A percentile compares a stretch with the other conserved stretches of the same genome.
Conservation (phyloP, 2,888 invertebrate genomes). For the Bedellia somnulentella region DNA sequence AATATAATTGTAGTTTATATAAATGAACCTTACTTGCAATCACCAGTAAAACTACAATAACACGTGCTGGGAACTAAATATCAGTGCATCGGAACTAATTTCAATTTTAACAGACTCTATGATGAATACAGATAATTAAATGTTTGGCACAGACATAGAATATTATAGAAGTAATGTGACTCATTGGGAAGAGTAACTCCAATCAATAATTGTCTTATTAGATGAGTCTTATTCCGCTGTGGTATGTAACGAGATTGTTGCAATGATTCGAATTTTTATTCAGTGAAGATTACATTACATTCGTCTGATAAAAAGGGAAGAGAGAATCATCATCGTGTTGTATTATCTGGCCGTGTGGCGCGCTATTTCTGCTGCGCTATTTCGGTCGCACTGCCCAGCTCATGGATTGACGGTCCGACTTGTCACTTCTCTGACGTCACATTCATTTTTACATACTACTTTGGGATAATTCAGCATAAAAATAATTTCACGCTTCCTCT, state of each 20-base stretch:
- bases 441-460: too few species aligned
- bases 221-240: too few species aligned
- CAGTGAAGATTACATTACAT: too few species aligned
- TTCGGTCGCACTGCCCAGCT: constrained; percentile 50
- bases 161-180: constrained; percentile 22
- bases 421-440: constrained; percentile 41
- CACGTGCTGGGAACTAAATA: too few species aligned
- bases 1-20: too few species aligned
- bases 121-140: constrained; percentile 28
- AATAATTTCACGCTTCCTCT: too few species aligned
- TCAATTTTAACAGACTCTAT: constrained; percentile 20
- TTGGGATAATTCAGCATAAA: too few species aligned
- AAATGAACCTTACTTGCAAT: too few species aligned
- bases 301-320: constrained; percentile 28
- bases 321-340: constrained; percentile 51
- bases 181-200: constrained; percentile 14
- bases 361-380: constrained; percentile 51
- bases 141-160: constrained; percentile 28
- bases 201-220: neutral
- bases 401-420: constrained; percentile 48
- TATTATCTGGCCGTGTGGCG: constrained; percentile 51
- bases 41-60: too few species aligned
- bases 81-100: constrained; percentile 15
- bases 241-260: too few species aligned
- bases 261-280: too few species aligned